These are phyloP conservation scores for Lampropteryx suffumata DNA, from an alignment of 2,888 invertebrate species.

Conservation along the genomic window DNA sequence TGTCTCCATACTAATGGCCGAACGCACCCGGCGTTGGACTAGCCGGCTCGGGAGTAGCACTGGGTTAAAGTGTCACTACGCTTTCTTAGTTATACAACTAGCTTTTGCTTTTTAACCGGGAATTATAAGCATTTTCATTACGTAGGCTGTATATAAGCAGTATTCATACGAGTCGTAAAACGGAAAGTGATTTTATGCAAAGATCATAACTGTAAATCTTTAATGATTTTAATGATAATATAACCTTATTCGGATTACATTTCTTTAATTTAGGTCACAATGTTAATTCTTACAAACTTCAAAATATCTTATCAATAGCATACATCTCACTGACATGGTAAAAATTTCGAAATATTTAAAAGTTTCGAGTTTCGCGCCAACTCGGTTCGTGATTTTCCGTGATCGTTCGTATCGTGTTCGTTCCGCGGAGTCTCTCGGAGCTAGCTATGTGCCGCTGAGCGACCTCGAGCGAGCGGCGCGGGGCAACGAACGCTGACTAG, in stretches of 20 bases:
- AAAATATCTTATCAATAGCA: conserved; percentile 19
- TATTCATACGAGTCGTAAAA: conserved; percentile 11
- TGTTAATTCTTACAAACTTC: conserved; percentile 1
- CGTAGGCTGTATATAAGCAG: conserved; percentile 15
- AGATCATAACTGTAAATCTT: conserved; percentile 1
- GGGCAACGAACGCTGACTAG: conserved; percentile 82
- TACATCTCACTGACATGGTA: conserved; percentile 28
- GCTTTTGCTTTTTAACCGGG: conserved; percentile 59
- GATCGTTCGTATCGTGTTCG: conserved; percentile 48
- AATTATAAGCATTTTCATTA: conserved; percentile 33
- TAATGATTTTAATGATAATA: not conserved
- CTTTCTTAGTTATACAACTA: conserved; percentile 65
- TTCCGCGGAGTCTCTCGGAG: conserved; percentile 42
- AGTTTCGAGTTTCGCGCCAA: conserved; percentile 52
- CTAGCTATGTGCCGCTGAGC: conserved; percentile 47
- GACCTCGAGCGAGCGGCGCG: conserved; percentile 66
- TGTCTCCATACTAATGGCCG: conserved; percentile 78
- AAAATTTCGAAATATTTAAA: conserved; percentile 14
- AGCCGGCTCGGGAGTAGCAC: conserved; percentile 48
- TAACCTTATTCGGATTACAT: not conserved
- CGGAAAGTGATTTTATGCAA: not conserved
- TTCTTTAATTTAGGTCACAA: conserved; percentile 8
- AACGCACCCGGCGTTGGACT: conserved; percentile 63
- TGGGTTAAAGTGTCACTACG: conserved; percentile 73
- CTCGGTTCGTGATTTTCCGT: conserved; percentile 22